phyloP scores from a whole-genome alignment of 1,140 invertebrate species.

The Caenorhabditis tropicalis region DNA sequence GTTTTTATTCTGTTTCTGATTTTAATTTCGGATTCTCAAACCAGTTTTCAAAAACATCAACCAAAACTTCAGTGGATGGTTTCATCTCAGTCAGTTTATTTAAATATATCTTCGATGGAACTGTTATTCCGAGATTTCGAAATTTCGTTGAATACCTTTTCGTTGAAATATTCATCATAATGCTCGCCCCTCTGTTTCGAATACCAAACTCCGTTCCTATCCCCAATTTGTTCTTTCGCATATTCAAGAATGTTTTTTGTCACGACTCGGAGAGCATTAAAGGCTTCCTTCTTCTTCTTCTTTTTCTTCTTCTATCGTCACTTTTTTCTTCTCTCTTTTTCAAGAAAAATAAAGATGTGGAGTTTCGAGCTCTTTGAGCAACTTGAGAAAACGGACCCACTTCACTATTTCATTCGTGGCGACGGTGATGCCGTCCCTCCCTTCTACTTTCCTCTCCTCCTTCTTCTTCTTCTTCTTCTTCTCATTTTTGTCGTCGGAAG shows the following conservation, averaged over 20 bases:
- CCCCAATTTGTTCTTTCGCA: background rate
- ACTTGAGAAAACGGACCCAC: constrained; percentile 13
- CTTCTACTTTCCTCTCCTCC: background rate
- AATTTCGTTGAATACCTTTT: too few species aligned
- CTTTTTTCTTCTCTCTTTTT: background rate
- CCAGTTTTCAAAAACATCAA: too few species aligned
- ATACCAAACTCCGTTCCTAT: too few species aligned
- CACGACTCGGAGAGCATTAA: background rate
- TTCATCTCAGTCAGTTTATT: too few species aligned
- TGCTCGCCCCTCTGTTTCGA: background rate
- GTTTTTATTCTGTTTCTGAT: background rate
- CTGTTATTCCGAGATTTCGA: too few species aligned
- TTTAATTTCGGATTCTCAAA: background rate
- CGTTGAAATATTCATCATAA: background rate
- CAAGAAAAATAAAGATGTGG: background rate
- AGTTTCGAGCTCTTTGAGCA: constrained; percentile 30
- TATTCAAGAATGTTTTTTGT: constrained; percentile 5
- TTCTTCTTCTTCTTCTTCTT: background rate
- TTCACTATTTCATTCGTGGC: background rate
- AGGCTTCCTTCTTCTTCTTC: constrained; percentile 1
- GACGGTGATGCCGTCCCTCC: constrained; percentile 9
- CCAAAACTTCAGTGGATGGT: too few species aligned
- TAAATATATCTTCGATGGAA: too few species aligned
- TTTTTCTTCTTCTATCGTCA: background rate
- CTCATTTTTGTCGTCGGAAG: constrained; percentile 21